Percentiles rank a stretch among this genome's conserved stretches.
Conservation (phyloP, 2,113 vertebrate species). For the Hymenochirus boettgeri region DNA sequence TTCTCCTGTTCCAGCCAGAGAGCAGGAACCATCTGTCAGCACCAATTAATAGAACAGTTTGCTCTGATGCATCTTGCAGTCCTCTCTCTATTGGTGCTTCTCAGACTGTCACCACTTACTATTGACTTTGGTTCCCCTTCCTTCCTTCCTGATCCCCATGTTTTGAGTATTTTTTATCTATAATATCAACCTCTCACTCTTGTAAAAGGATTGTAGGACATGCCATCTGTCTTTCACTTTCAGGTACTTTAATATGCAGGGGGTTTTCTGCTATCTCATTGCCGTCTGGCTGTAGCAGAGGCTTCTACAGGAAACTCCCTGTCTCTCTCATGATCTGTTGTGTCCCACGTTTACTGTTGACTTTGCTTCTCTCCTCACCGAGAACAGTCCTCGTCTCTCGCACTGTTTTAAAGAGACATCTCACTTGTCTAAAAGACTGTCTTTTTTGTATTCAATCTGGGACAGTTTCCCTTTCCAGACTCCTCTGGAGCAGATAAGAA, state of each 20-base stretch:
- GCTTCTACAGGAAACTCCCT: too few relatives aligned
- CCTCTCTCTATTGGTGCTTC: not conserved
- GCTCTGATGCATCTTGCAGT: constrained; percentile 18
- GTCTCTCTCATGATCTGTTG: too few relatives aligned
- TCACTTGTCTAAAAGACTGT: too few relatives aligned
- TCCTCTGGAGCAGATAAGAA: not conserved
- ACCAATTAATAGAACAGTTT: too few relatives aligned
- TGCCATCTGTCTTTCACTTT: not conserved
- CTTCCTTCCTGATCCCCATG: too few relatives aligned
- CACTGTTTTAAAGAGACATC: too few relatives aligned
- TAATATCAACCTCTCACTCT: too few relatives aligned
- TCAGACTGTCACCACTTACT: not conserved
- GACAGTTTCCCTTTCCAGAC: not conserved
- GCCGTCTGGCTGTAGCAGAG: not conserved
- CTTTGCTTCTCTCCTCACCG: not conserved
- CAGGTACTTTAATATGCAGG: not conserved
- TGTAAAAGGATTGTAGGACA: not conserved
- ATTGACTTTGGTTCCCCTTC: not conserved
- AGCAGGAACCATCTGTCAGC: constrained; percentile 3
- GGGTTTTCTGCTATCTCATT: not conserved
- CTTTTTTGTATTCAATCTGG: too few relatives aligned
- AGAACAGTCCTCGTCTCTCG: constrained; percentile 13
- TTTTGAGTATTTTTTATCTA: too few relatives aligned
- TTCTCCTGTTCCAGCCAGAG: constrained; percentile 77
- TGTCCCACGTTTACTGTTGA: too few relatives aligned